Base-by-base conservation (phyloP, 2,888 invertebrate genomes). In the Acleris literana region DNA sequence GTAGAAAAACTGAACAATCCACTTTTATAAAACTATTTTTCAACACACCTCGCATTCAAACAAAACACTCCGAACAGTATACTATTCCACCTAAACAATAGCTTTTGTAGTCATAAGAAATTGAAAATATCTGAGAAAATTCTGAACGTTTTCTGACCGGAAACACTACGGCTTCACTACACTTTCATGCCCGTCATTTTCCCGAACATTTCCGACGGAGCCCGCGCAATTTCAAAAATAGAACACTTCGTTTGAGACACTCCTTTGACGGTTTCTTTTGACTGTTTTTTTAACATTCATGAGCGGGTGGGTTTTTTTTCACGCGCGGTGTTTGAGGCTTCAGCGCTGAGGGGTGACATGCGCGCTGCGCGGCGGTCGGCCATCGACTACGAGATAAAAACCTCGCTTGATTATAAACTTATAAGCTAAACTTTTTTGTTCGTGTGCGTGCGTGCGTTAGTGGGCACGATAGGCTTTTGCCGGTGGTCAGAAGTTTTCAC, bases 301-400 rank as follows among this genome's bases (percentile, higher is more conserved):
- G 74, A 73, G 76, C 76, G 79, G 77, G 76, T 77, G 77, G 76
- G 68, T 85, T 86, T 87, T 84, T 43, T 66, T 66, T 66, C 57
- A 62, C 82, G 85, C 90, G 84, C 85, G 84, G 85, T 87, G 84
- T 80, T 80, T 78, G 71, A 75, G 83, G 82, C 82, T 84, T 83
- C 81, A 80, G 82, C 82, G 80, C 77, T 70, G 70, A 72, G 74
- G 29, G 77, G 76, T 75, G 84, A 90, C 92, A 90, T 91, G 90
- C 88, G 86, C 89, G 77, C 90, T 78, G 84, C 82, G 75, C 87
- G 90, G 82, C 90, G 86, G 83, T 76, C 90, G 86, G 83, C 85
- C 84, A 84, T 79, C 88, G 90, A 92, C 92, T 92, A 91, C 90
- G 84, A 90, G 92, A 92, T 92, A 92, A 92, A 92, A 92, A 92